Base-by-base conservation (phyloP, 1,140 invertebrate genomes). In the Monomorium pharaonis region DNA sequence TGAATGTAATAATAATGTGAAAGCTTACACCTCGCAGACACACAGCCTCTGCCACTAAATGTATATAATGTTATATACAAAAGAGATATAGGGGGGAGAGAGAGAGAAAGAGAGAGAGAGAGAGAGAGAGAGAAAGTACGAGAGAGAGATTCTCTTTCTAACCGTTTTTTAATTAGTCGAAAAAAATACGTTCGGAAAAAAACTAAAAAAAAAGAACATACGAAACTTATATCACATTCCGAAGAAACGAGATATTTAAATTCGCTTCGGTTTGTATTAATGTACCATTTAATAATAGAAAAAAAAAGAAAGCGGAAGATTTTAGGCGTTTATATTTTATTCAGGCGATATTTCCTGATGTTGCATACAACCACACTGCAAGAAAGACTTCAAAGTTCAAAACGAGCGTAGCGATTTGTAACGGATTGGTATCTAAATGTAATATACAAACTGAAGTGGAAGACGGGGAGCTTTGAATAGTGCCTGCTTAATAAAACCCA, bases 401-500 rank as follows among this genome's bases (percentile, higher is more conserved):
- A 87, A 84, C 63, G 58, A 81, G 80, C 42, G 37, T 90, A 83
- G 74, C 54, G 74, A 90, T 90, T 91, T 89, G 51, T 90, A 90
- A 86, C 47, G 85, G 70, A 90, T 84, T 56, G 86, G 84, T 88
- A 87, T 90, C 65, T 83, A 90, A 89, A 75, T 81, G 76, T 90
- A 89, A 89, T 58, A 89, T 85, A 80, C 70, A 83, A 88, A 87
- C 70, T 70, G 86, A 86, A 87, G 85, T 84, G 72, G 49, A 92
- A 89, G 90, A 88, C 90, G 92, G 92, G 91, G 92, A 94, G 94
- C 93, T 95, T 95, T 93, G 92, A 94, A 94, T 94, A 94, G 93
- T 95, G 93, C 94, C 94, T 95, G 93, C 93, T 94, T 94, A 91
- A n/a, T n/a, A n/a, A 92, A 85, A 94, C 83, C 89, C 89, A 92